Evolutionary conservation across 2,113 vertebrate genomes (phyloP).

Genomic region (Thymallus thymallus): DNA sequence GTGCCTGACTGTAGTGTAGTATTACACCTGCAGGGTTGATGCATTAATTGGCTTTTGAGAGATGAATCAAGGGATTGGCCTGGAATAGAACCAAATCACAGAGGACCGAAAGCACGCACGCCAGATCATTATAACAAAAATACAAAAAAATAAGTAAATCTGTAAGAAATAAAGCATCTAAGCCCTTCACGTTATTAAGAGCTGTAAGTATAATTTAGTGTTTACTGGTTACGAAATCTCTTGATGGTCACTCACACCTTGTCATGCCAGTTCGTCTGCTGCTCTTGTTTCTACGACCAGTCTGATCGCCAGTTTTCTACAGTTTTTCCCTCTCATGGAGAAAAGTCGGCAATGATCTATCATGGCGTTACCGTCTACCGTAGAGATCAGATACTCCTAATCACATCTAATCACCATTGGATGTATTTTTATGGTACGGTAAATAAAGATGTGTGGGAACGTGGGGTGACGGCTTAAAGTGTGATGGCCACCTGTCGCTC

Average conservation of each 20-base stretch:
- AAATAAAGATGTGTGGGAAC: not conserved
- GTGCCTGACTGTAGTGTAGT: too few relatives aligned
- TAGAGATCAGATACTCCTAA: not conserved
- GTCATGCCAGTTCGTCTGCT: not conserved
- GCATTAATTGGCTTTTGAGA: constrained; percentile 19
- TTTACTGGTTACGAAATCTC: not conserved
- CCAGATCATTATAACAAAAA: not conserved
- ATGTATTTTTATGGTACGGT: not conserved
- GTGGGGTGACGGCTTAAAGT: not conserved
- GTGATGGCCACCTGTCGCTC: constrained; percentile 53
- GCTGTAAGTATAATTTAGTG: not conserved
- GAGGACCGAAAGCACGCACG: not conserved
- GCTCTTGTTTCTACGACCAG: too few relatives aligned
- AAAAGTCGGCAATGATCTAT: not conserved
- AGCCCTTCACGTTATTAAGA: not conserved
- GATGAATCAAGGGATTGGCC: constrained; percentile 19
- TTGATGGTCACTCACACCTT: not conserved
- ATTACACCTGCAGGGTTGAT: not conserved
- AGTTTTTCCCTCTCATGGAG: too few relatives aligned
- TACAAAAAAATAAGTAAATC: not conserved
- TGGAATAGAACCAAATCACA: not conserved
- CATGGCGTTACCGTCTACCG: too few relatives aligned
- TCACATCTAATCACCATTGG: too few relatives aligned
- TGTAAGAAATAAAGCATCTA: not conserved
- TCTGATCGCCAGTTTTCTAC: too few relatives aligned